Conservation (phyloP, 2,888 invertebrate genomes). For the Hydriomena furcata region DNA sequence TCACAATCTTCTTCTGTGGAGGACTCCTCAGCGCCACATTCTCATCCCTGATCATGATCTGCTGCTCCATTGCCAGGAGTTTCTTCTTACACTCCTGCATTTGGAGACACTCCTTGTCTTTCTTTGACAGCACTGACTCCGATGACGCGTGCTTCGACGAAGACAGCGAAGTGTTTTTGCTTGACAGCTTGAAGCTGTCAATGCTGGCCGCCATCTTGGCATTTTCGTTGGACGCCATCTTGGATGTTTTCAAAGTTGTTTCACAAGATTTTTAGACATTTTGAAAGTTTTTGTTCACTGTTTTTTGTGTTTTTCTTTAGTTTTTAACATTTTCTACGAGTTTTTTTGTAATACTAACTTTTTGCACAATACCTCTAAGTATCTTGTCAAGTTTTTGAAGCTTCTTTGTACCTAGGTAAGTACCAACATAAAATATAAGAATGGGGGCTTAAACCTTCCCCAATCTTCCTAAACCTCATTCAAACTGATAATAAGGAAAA, state of each 20-base stretch:
- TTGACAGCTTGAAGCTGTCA: slow-evolving; percentile 76
- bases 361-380: background rate
- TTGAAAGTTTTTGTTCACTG: slow-evolving; percentile 5
- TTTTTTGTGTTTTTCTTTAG: slow-evolving; percentile 19
- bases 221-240: slow-evolving; percentile 75
- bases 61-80: slow-evolving; percentile 74
- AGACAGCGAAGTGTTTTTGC: slow-evolving; percentile 67
- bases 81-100: slow-evolving; percentile 81
- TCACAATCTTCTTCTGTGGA: slow-evolving; percentile 78
- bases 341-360: background rate
- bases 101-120: slow-evolving; percentile 74
- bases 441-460: too few species aligned
- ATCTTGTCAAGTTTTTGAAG: background rate
- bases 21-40: slow-evolving; percentile 74
- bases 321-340: slow-evolving; percentile 10
- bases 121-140: slow-evolving; percentile 74
- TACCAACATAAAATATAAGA: too few species aligned
- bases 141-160: slow-evolving; percentile 78
- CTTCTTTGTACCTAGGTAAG: background rate
- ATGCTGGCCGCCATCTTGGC: slow-evolving; percentile 73
- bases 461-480: too few species aligned
- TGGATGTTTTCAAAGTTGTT: slow-evolving; percentile 31
- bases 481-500: too few species aligned
- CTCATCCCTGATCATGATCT: slow-evolving; percentile 78
- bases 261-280: slow-evolving; percentile 14